Evolutionary conservation across 2,797 vertebrate species (phyloP), one percentile per base, ranked within the genome.

Genomic region (Macrochelys suwanniensis): DNA sequence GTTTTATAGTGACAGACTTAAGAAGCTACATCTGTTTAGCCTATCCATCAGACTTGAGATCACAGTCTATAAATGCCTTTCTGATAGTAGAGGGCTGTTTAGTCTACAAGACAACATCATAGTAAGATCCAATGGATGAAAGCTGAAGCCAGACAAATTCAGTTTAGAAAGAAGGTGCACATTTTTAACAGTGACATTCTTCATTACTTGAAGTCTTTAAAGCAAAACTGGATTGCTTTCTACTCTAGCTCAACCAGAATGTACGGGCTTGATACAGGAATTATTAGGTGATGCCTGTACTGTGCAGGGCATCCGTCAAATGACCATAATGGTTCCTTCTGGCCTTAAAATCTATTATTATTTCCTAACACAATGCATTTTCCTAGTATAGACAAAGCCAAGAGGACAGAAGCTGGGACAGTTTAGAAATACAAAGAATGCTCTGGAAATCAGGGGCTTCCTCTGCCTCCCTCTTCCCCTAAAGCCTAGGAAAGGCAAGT

Each of bases 361-460:
- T 21, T 21, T 23, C 65, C 31, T 0, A 28, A 33, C 82, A 0
- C 13, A 54, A 5, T 1, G n/a, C 7, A 2, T 2, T 59, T 82
- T 51, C 90, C 31, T 1, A 2, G 0, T 7, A n/a, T 53, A 54
- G 37, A 16, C 78, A 5, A 54, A 57, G 21, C 11, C 76, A 33
- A 13, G 37, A 8, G 47, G 19, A 19, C 0, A 53, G 76, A 10
- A 37, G 37, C 17, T 3, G 2, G 51, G 2, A 6, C 15, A 2
- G 16, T 45, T 1, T 31, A 15, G 90, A 23, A 8, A 19, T 61
- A 50, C 4, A 78, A 2, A 42, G 54, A 59, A 5, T 0, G 0
- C 3, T 0, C 0, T 4, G 11, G 0, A 17, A 42, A 31, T 47
- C 61, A 17, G 57, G 25, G 19, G 3, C 13, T 31, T 26, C 21